Evolutionary conservation across 2,888 invertebrate genomes (phyloP), one percentile per base, ranked within the genome.

Genomic region (Bembecia ichneumoniformis): DNA sequence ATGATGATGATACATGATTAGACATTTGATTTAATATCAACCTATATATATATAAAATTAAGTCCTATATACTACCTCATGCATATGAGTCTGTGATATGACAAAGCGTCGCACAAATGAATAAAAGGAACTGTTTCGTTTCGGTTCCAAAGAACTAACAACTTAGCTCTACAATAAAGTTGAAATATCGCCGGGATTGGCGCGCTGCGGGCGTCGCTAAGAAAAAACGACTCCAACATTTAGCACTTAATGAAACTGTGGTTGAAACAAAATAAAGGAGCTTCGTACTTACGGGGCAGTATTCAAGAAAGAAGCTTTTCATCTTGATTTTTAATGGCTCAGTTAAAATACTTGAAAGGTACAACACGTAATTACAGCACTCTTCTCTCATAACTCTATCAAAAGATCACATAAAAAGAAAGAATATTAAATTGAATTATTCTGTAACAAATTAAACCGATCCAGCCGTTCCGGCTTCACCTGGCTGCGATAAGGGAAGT

Each of bases 161-260:
- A 78, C 76, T 80, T 74, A 68, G 73, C 71, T 66, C 68, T 55
- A 78, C 77, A 83, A 82, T 82, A 78, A 80, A 80, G 77, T 82
- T 83, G 80, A 83, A 82, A 82, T 82, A 82, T 83, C 77, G 82
- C 63, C 68, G 66, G 77, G 78, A 77, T 79, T 78, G 75, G 65
- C 59, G 66, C 64, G 71, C 73, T 68, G 68, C 74, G 71, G 74
- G 77, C 75, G 74, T 68, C 74, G 77, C 73, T 66, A 66, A 68
- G 69, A 75, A 80, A 79, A 82, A 82, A 79, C 77, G 74, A 76
- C 74, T 71, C 75, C 65, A 66, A 77, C 83, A 80, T 77, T 77
- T 83, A 77, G 81, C 83, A 84, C 83, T 80, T 84, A 86, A 84
- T 84, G 82, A 84, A 86, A 83, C 82, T 79, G 83, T 82, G 70